Percentiles rank a stretch among this genome's conserved stretches.
Evolutionary conservation across 1,140 invertebrate species (phyloP).

Genomic region (Hypothenemus hampei): DNA sequence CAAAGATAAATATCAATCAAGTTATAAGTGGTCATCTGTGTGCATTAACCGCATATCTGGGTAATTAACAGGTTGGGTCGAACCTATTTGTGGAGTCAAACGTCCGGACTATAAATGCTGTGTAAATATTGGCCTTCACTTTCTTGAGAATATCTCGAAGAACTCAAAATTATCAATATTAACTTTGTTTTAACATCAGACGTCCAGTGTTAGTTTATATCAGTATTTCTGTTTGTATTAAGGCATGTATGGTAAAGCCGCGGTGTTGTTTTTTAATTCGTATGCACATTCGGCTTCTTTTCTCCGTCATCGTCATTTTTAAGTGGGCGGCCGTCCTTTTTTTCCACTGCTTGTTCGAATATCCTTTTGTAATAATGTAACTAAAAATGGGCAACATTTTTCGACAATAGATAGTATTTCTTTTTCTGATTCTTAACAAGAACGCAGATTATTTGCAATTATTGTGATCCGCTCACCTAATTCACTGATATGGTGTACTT

Average conservation of each 20-base stretch:
- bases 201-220: constrained; percentile 32
- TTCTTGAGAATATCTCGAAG: constrained; percentile 44
- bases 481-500: too few relatives aligned
- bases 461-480: too few relatives aligned
- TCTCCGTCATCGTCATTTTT: constrained; percentile 2
- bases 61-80: constrained; percentile 46
- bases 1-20: constrained; percentile 42
- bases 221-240: constrained; percentile 24
- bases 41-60: constrained; percentile 43
- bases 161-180: constrained; percentile 44
- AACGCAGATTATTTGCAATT: too few relatives aligned
- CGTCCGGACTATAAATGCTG: constrained; percentile 46
- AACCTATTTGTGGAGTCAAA: constrained; percentile 45
- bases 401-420: too few relatives aligned
- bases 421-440: too few relatives aligned
- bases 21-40: constrained; percentile 41
- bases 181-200: constrained; percentile 44
- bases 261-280: constrained; percentile 26
- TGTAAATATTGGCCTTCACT: constrained; percentile 44
- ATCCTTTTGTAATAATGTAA: too few relatives aligned
- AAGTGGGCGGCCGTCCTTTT: constrained; percentile 21
- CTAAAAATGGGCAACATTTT: too few relatives aligned
- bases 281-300: constrained; percentile 16
- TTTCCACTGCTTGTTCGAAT: too few relatives aligned
- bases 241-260: constrained; percentile 16